A percentile compares a stretch with the other conserved stretches of the same genome.
Evolutionary conservation across 2,113 vertebrate species (phyloP).

Genomic region (Hymenochirus boettgeri): DNA sequence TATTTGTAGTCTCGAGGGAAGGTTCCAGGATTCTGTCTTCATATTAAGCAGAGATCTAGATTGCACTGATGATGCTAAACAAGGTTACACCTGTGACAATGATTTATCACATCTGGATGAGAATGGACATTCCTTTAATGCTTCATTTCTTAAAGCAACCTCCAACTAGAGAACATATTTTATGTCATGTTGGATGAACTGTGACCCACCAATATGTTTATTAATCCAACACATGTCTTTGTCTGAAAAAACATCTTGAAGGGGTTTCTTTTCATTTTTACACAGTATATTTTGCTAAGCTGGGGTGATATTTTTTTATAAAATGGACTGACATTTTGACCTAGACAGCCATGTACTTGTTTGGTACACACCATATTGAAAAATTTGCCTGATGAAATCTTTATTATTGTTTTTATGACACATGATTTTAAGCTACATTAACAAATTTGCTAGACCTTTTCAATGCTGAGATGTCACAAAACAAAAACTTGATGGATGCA

Average conservation of each 20-base stretch:
- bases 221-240: not conserved
- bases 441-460: too few relatives aligned
- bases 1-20: slow-evolving; percentile 13
- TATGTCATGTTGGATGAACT: slow-evolving; percentile 18
- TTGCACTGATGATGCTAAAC: slow-evolving; percentile 14
- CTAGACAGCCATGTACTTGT: too few relatives aligned
- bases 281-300: too few relatives aligned
- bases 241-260: not conserved
- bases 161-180: slow-evolving; percentile 19
- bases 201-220: not conserved
- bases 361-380: too few relatives aligned
- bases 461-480: too few relatives aligned
- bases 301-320: too few relatives aligned
- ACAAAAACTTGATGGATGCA: too few relatives aligned
- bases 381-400: too few relatives aligned
- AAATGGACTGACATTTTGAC: too few relatives aligned
- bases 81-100: slow-evolving; percentile 23
- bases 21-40: not conserved
- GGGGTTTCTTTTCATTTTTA: not conserved
- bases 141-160: slow-evolving; percentile 16
- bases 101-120: slow-evolving; percentile 26
- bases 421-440: too few relatives aligned
- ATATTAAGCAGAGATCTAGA: slow-evolving; percentile 10
- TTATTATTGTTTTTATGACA: too few relatives aligned
- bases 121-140: slow-evolving; percentile 24